Evolutionary conservation across 2,797 vertebrate genomes (phyloP).

Genomic region (Myiothlypis coronata): DNA sequence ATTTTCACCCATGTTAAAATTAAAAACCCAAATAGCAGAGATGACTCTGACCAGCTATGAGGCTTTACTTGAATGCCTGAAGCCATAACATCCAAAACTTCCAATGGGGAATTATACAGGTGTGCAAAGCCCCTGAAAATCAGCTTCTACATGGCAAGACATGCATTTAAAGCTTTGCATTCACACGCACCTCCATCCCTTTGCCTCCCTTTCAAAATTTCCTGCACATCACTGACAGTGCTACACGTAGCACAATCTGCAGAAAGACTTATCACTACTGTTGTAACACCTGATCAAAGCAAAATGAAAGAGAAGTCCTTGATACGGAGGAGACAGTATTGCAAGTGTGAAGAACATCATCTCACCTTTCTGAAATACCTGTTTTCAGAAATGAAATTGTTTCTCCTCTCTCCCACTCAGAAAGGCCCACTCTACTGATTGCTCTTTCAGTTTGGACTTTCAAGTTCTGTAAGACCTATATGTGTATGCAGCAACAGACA

Average conservation of each 20-base stretch:
- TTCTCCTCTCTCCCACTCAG: neutral
- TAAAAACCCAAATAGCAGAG: neutral
- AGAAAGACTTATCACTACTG: neutral
- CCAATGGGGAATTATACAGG: neutral
- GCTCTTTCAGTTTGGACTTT: neutral
- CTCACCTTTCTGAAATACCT: neutral
- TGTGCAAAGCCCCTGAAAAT: neutral
- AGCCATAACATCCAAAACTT: neutral
- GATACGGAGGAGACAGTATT: neutral
- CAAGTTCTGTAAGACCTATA: neutral
- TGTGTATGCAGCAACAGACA: fast-evolving
- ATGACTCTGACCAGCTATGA: neutral
- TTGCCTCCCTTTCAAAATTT: neutral
- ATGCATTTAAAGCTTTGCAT: neutral
- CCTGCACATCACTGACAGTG: neutral
- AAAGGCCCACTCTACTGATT: neutral
- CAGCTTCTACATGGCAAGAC: neutral
- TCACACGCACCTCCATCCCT: neutral
- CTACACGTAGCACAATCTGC: neutral
- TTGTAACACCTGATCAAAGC: neutral
- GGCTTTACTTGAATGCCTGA: neutral
- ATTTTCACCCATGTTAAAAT: neutral
- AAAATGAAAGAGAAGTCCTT: neutral
- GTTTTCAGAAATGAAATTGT: neutral
- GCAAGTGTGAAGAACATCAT: neutral